phyloP scores from a whole-genome alignment of 2,113 vertebrate genomes.

The Calidris pugnax region DNA sequence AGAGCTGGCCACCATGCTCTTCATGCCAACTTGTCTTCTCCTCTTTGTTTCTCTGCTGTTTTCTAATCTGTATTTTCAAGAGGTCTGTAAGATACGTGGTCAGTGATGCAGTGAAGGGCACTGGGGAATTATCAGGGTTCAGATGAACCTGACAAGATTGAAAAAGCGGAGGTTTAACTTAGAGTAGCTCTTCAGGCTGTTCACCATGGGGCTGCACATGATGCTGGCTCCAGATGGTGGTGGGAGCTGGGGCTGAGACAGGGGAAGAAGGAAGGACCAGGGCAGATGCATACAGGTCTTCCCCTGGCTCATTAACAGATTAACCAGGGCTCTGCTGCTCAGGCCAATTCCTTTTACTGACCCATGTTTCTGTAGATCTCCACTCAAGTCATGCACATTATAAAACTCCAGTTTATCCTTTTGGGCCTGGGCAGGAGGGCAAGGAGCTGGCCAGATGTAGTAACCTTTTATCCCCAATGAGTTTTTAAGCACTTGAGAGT shows the following conservation, averaged over 20 bases:
- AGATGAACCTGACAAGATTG: background rate
- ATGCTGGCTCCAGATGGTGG: background rate
- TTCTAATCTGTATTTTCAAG: background rate
- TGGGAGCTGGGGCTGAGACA: background rate
- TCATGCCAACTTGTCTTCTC: background rate
- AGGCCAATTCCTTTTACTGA: background rate
- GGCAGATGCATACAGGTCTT: background rate
- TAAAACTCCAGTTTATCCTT: background rate
- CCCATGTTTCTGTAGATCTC: background rate
- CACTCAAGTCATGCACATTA: background rate
- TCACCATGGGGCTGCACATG: background rate
- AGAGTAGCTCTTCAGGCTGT: background rate
- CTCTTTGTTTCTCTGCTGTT: background rate
- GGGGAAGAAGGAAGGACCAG: background rate
- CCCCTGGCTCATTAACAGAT: background rate
- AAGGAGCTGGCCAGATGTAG: background rate
- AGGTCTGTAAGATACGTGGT: background rate
- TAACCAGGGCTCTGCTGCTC: background rate
- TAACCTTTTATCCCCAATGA: background rate
- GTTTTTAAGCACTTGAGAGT: background rate
- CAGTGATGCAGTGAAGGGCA: background rate
- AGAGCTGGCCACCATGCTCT: background rate
- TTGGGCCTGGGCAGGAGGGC: background rate
- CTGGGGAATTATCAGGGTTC: background rate
- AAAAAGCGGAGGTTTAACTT: background rate